A percentile compares a stretch with the other conserved stretches of the same genome.
Evolutionary conservation across 2,888 invertebrate species (phyloP).

Genomic region (Stegana nigrithorax): DNA sequence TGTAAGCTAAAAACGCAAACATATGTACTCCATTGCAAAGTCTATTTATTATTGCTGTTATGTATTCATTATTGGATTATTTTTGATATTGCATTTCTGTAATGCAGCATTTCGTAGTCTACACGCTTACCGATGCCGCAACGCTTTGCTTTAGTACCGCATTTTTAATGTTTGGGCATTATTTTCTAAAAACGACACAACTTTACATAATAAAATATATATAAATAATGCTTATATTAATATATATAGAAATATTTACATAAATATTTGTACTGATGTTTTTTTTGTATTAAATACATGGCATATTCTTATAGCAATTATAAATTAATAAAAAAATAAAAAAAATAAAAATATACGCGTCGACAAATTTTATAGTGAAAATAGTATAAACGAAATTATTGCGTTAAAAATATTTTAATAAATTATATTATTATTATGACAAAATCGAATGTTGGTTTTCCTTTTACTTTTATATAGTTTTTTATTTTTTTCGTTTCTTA

Average conservation of each 20-base stretch:
- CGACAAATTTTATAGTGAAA: not conserved
- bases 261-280: slow-evolving; percentile 51
- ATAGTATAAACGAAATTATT: not conserved
- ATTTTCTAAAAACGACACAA: not conserved
- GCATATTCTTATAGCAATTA: slow-evolving; percentile 41
- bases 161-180: slow-evolving; percentile 9
- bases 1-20: slow-evolving; percentile 32
- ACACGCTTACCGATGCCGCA: too few species aligned
- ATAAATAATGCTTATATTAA: slow-evolving; percentile 40
- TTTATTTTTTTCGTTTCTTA: not conserved
- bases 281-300: slow-evolving; percentile 58
- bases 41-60: not conserved
- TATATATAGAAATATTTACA: too few species aligned
- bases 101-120: too few species aligned
- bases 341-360: not conserved
- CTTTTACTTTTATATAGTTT: not conserved
- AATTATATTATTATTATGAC: not conserved
- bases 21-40: slow-evolving; percentile 44
- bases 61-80: not conserved
- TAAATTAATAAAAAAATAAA: slow-evolving; percentile 46
- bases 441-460: not conserved
- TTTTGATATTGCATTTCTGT: too few species aligned
- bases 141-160: too few species aligned
- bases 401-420: slow-evolving; percentile 12
- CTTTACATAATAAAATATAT: not conserved